Evolutionary conservation across 2,113 vertebrate genomes (phyloP), one percentile per base, ranked within the genome.

Genomic region (Dolichotis patagonum): DNA sequence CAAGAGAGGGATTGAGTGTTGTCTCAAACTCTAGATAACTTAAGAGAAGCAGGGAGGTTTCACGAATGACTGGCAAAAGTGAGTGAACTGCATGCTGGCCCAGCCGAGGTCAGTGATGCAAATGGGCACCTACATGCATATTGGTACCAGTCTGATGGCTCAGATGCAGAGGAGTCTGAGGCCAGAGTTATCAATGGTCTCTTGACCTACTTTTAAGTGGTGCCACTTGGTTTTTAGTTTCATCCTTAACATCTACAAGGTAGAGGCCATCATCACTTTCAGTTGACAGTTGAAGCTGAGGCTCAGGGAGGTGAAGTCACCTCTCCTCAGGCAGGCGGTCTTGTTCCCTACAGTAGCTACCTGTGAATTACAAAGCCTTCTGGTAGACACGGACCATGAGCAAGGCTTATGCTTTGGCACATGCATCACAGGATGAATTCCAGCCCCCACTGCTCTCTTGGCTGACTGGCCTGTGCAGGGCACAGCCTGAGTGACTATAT

Each of bases 91-190:
- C 17, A 52, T 22, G 16, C 19, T 11, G 24, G 32, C 54, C 67
- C 0, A 6, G 20, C 26, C 28, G 12, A 30, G 5, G 38, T 46
- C 69, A 13, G 0, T 11, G 49, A 38, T 22, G 38, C 2, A 2
- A 26, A 13, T 26, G 46, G 13, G 35, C 32, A 28, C 32, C 5
- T 7, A n/a, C 2, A 24, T 75, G 38, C 38, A 11, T 13, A 38
- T 20, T 28, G 13, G 22, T 19, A 16, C 62, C 13, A 7, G 49
- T 10, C 38, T 30, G 7, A 10, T 11, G 14, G n/a, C 3, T 20
- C n/a, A 54, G 84, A 14, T 17, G 26, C 20, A 46, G 67, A 30
- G 0, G 1, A 3, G 32, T 67, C 84, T 58, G 38, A 58, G 63
- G 24, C 62, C 32, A 28, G 62, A 10, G 14, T 10, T 14, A 86